These are phyloP conservation scores for Lepus townsendii DNA, from an alignment of 2,797 vertebrate genomes.

Conservation along the genomic window DNA sequence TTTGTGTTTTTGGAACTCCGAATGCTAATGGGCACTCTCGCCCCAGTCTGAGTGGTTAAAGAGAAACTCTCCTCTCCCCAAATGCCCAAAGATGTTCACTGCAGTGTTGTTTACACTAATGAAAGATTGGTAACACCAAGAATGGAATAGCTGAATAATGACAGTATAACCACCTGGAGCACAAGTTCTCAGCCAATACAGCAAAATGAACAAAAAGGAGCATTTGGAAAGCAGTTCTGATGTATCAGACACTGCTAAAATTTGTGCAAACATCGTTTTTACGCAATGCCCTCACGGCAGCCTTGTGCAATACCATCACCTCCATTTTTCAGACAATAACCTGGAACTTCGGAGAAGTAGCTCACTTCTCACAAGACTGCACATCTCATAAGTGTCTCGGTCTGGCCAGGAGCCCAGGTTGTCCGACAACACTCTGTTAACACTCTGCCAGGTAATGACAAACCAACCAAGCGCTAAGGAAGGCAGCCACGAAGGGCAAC, in stretches of 20 bases:
- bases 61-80: not conserved
- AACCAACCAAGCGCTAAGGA: not conserved
- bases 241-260: not conserved
- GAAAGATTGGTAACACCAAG: not conserved
- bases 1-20: conserved; percentile 43
- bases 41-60: not conserved
- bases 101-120: not conserved
- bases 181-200: not conserved
- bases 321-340: not conserved
- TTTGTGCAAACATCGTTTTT: not conserved
- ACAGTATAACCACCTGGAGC: not conserved
- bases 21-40: not conserved
- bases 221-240: not conserved
- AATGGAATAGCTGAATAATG: not conserved
- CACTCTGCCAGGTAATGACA: not conserved
- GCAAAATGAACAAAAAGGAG: not conserved
- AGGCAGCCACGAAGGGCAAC: not conserved
- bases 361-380: not conserved
- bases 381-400: not conserved
- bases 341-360: not conserved
- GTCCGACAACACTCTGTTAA: not conserved
- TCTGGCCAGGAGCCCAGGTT: not conserved
- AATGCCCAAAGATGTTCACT: not conserved
- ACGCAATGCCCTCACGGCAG: not conserved
- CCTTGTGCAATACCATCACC: not conserved